phyloP scores from a whole-genome alignment of 2,113 vertebrate genomes.

The Salvator merianae region DNA sequence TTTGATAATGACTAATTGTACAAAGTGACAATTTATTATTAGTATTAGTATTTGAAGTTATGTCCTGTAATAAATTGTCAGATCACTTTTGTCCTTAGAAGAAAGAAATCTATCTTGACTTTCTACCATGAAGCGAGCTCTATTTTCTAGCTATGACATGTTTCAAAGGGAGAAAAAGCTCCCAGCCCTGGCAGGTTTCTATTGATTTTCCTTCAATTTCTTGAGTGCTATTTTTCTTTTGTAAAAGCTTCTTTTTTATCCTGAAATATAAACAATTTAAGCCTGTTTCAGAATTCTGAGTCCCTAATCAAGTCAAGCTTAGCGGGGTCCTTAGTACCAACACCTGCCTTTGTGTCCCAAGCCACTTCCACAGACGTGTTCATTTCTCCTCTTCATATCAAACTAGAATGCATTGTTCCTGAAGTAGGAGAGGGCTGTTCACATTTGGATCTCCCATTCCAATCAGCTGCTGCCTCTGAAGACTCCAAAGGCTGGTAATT shows the following conservation, averaged over 20 bases:
- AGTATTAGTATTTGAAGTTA: background rate
- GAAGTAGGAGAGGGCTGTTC: too few species aligned
- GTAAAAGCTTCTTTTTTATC: background rate
- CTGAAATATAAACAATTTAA: background rate
- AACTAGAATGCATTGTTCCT: too few species aligned
- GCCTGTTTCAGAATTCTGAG: background rate
- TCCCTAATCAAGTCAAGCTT: background rate
- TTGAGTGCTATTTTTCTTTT: background rate
- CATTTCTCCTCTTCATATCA: too few species aligned
- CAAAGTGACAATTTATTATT: background rate
- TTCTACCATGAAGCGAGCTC: background rate
- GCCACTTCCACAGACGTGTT: too few species aligned
- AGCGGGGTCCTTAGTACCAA: background rate
- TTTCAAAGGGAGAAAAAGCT: slow-evolving; percentile 12
- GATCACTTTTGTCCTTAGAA: background rate
- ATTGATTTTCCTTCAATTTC: background rate
- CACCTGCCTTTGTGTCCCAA: too few species aligned
- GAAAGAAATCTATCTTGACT: slow-evolving; percentile 8
- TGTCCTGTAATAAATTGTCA: background rate
- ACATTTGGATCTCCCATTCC: too few species aligned
- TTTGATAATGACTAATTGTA: slow-evolving; percentile 12
- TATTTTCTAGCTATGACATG: background rate
- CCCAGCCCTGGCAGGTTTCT: background rate
- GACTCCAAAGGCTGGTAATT: too few species aligned
- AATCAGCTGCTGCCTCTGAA: too few species aligned